Base-by-base conservation (phyloP, 1,140 invertebrate species). In the Potamilus streckersoni region DNA sequence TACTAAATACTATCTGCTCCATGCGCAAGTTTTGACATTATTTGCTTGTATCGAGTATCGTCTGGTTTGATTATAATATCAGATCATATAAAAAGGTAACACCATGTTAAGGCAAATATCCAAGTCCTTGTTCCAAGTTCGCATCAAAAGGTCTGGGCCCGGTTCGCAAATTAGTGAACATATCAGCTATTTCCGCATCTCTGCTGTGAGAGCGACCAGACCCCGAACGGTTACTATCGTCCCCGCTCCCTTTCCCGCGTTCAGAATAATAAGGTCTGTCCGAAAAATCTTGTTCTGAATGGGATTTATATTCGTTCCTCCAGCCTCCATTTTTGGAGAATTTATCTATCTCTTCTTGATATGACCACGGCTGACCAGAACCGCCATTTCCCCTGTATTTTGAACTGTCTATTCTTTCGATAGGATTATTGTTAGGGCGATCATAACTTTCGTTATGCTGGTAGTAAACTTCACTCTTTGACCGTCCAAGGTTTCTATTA, bases 161-260 rank as follows among this genome's bases (percentile, higher is more conserved):
- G n/a, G 69, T 72, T 23, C 64, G 60, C 20, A 77, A 59, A 62
- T 77, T 66, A 20, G 69, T 58, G 68, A 77, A 72, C 75, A 77
- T 77, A 55, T 77, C 63, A 31, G 63, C 75, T 16, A 77, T 77
- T 38, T 77, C 75, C 38, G 68, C 23, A 38, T 77, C 75, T 49
- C 73, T 49, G 1, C 38, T 49, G 38, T 77, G 8, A 66, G 17
- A 61, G 72, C 17, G 56, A 38, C 64, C 56, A 62, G 70, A 8
- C 27, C 56, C 15, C 57, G 58, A 15, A 17, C 20, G 5, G 31
- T 59, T 27, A 17, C 14, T 67, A 16, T n/a, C 13, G 19, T 13
- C 6, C 11, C 55, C 15, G 6, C 38, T 49, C 38, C 38, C 38
- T 49, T 49, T 49, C 38, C 38, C 38, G 38, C 11, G 38, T 6